Evolutionary conservation across 1,140 invertebrate species (phyloP).

Genomic region (Saccostrea glomerata): DNA sequence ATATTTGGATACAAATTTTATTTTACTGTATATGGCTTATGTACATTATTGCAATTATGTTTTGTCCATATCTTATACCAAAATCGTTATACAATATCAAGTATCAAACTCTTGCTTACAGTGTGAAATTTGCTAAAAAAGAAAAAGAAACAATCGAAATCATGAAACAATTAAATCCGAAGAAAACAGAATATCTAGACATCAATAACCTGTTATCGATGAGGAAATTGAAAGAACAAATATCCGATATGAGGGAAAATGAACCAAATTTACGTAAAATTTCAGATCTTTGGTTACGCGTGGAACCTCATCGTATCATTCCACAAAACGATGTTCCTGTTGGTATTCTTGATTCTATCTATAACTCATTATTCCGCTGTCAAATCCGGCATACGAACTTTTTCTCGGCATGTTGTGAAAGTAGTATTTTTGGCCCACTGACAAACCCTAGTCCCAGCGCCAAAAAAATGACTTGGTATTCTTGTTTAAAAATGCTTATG

Average conservation of each 20-base stretch:
- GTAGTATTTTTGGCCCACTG: slow-evolving; percentile 34
- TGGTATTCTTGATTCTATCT: slow-evolving; percentile 55
- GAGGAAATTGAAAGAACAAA: slow-evolving; percentile 56
- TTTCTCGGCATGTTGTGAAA: slow-evolving; percentile 41
- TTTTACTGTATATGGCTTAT: slow-evolving; percentile 57
- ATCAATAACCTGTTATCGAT: slow-evolving; percentile 47
- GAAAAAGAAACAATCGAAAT: too few relatives aligned
- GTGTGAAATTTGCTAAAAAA: neutral
- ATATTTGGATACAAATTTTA: slow-evolving; percentile 58
- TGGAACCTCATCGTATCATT: slow-evolving; percentile 57
- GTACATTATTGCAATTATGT: slow-evolving; percentile 60
- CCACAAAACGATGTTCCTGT: slow-evolving; percentile 60
- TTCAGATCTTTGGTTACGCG: slow-evolving; percentile 47
- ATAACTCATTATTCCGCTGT: slow-evolving; percentile 63
- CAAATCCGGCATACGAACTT: slow-evolving; percentile 55
- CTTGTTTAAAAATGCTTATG: slow-evolving; percentile 50
- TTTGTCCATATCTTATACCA: slow-evolving; percentile 59
- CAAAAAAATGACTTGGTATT: slow-evolving; percentile 44
- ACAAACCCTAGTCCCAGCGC: neutral
- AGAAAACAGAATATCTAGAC: slow-evolving; percentile 29
- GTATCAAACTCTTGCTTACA: neutral
- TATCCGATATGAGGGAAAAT: slow-evolving; percentile 49
- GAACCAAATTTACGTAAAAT: slow-evolving; percentile 19
- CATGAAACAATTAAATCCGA: neutral
- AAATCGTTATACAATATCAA: slow-evolving; percentile 50